Evolutionary conservation across 2,113 vertebrate species (phyloP), one percentile per base, ranked within the genome.

Genomic region (Probosciger aterrimus): DNA sequence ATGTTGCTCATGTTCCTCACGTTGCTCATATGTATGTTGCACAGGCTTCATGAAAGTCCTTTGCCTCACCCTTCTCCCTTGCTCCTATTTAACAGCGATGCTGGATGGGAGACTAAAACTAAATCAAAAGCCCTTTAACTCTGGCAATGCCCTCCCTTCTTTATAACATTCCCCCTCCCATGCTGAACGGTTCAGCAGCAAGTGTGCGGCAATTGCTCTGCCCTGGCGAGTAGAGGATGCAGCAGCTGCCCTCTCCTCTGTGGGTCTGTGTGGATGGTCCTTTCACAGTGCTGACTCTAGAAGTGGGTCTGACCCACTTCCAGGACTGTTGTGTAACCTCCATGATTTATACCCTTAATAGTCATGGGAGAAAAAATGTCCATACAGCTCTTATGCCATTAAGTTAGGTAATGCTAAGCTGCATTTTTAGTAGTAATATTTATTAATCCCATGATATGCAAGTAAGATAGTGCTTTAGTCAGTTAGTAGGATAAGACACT

Each of bases 331-430:
- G 11, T 68, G 70, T 33, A 64, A 93, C 49, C 43, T 92, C 62
- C 62, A 12, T 6, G 18, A 63, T 75, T 55, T 78, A 86, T 9
- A 39, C 3, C n/a, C 35, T 70, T 49, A 44, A 28, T 49, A 80
- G 23, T 53, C 46, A 63, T 5, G 44, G 52, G 76, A 88, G 33
- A 11, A 68, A 37, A 37, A 82, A 41, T 9, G 5, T 74, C 64
- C 0, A 2, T 23, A 33, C 35, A 39, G 16, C 31, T 53, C 27
- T 30, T 41, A 37, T 0, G 0, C 30, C 52, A 55, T 20, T 49
- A 24, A 24, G 18, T 35, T 19, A 15, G 37, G 33, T 67, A 88
- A 86, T 46, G 30, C 15, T 46, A 52, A 46, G 55, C 30, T 84
- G 52, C 44, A 50, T 80, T 86, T 95, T 91, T 76, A 87, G 75